phyloP scores from a whole-genome alignment of 2,888 invertebrate genomes.

The Aproaerema taeniolella region DNA sequence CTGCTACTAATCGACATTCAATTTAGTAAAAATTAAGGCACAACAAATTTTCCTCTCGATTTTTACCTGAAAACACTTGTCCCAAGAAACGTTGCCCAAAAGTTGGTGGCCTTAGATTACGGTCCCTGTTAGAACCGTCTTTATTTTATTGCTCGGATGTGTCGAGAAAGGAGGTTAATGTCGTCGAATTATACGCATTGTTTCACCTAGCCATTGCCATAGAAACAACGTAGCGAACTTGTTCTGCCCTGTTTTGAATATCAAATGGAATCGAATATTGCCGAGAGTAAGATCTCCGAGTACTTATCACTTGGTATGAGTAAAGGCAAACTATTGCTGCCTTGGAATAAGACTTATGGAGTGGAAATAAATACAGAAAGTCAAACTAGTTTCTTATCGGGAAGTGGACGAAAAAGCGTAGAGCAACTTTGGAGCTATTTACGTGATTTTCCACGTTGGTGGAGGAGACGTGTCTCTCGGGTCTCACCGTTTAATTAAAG shows the following conservation, averaged over 20 bases:
- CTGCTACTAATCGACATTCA: too few species aligned
- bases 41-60: too few species aligned
- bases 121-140: conserved; percentile 52
- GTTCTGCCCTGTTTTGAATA: conserved; percentile 22
- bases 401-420: conserved; percentile 24
- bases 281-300: background rate
- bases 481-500: conserved; percentile 77
- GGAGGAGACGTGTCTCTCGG: conserved; percentile 70
- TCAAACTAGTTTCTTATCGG: conserved; percentile 34
- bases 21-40: too few species aligned
- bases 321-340: conserved; percentile 3
- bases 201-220: conserved; percentile 57
- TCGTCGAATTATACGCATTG: conserved; percentile 63
- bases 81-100: conserved; percentile 2
- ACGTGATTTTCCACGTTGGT: conserved; percentile 70
- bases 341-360: conserved; percentile 11
- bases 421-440: conserved; percentile 64
- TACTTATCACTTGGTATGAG: background rate
- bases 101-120: conserved; percentile 33
- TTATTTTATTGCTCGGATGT: conserved; percentile 66
- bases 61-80: background rate
- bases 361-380: conserved; percentile 20
- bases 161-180: conserved; percentile 67
- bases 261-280: conserved; percentile 7
- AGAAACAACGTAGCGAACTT: conserved; percentile 39